phyloP scores from a whole-genome alignment of 64 coral and sea anemone species.

The Trachythela sp. region DNA sequence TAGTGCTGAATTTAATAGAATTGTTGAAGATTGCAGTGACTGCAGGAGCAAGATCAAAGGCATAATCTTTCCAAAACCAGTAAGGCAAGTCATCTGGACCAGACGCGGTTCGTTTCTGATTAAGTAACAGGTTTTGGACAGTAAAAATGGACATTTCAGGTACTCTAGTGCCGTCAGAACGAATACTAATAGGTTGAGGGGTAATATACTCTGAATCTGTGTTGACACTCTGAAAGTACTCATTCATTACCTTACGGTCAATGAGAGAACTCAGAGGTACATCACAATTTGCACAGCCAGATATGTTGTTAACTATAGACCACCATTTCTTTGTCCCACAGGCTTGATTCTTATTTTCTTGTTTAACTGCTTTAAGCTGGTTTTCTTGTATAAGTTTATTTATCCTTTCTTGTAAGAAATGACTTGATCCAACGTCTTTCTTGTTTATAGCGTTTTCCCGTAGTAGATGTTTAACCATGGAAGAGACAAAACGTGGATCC shows the following conservation, averaged over 20 bases:
- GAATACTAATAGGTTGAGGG: not conserved
- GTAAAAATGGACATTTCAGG: not conserved
- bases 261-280: constrained; percentile 24
- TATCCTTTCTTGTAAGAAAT: constrained; percentile 40
- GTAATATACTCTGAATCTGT: too few relatives aligned
- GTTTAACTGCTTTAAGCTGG: constrained; percentile 31
- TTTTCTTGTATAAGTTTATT: constrained; percentile 33
- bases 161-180: not conserved
- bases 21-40: constrained; percentile 40
- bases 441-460: constrained; percentile 16
- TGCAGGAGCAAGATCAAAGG: constrained; percentile 28
- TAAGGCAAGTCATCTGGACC: constrained; percentile 44
- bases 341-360: constrained; percentile 47
- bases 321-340: constrained; percentile 46
- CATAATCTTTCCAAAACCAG: constrained; percentile 54
- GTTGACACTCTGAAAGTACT: too few relatives aligned
- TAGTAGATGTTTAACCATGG: constrained; percentile 40
- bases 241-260: constrained; percentile 17
- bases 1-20: constrained; percentile 35
- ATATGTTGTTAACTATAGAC: constrained; percentile 50
- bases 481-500: constrained; percentile 40
- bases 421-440: not conserved
- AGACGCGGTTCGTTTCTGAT: constrained; percentile 34
- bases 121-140: not conserved
- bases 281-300: constrained; percentile 33